phyloP scores from a whole-genome alignment of 2,113 vertebrate species.

The Caloenas nicobarica region DNA sequence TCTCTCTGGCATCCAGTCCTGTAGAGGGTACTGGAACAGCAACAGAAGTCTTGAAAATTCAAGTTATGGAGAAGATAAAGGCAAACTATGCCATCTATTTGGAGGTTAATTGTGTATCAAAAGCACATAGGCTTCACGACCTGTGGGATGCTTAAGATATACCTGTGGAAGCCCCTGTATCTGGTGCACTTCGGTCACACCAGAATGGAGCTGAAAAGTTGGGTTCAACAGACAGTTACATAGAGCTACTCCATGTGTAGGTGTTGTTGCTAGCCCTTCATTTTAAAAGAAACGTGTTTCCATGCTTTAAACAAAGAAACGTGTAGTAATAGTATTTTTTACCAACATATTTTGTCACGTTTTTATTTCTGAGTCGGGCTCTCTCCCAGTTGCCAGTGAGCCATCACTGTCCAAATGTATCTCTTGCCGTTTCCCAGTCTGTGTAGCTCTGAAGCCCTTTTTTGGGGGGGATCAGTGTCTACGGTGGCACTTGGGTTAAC shows the following conservation, averaged over 20 bases:
- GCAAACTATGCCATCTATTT: neutral
- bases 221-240: neutral
- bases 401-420: neutral
- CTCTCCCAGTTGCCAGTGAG: neutral
- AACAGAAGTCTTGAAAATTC: neutral
- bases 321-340: neutral
- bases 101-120: neutral
- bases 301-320: neutral
- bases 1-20: neutral
- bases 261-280: neutral
- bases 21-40: neutral
- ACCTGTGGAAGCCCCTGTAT: neutral
- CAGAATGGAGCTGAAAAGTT: neutral
- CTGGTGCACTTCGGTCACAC: neutral
- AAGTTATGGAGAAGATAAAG: neutral
- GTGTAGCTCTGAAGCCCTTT: neutral
- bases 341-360: neutral
- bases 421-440: neutral
- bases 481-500: neutral
- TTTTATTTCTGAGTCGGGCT: neutral
- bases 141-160: neutral
- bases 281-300: neutral
- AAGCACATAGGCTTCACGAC: neutral
- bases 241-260: rapidly evolving
- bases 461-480: no score